Conservation (phyloP, 1,140 invertebrate genomes). For the Ostrea denselamellosa region DNA sequence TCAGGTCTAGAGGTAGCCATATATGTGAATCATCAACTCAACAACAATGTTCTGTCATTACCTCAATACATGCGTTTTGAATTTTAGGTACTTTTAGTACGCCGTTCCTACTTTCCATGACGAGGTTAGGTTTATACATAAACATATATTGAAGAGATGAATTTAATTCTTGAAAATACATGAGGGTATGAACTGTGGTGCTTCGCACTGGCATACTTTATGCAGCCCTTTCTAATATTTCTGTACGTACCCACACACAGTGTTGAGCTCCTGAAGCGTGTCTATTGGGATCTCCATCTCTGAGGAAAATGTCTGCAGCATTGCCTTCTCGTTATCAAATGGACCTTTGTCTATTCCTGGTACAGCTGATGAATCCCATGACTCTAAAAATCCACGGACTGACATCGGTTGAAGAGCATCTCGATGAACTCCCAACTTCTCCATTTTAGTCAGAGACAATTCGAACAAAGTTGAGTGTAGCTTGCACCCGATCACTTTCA, state of each 20-base stretch:
- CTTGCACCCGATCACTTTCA: neutral
- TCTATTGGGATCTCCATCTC: conserved; percentile 49
- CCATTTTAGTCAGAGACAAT: conserved; percentile 30
- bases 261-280: conserved; percentile 47
- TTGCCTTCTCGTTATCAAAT: conserved; percentile 27
- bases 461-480: neutral
- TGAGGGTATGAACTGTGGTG: too few relatives aligned
- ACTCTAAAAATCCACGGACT: conserved; percentile 49
- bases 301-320: neutral
- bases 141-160: too few relatives aligned
- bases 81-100: too few relatives aligned
- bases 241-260: conserved; percentile 52
- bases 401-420: conserved; percentile 36
- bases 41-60: too few relatives aligned
- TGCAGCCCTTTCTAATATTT: too few relatives aligned
- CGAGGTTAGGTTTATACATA: too few relatives aligned
- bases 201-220: too few relatives aligned
- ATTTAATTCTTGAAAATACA: too few relatives aligned
- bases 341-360: conserved; percentile 42
- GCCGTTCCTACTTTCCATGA: too few relatives aligned
- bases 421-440: conserved; percentile 6
- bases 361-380: conserved; percentile 51
- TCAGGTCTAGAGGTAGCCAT: too few relatives aligned
- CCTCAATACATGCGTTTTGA: too few relatives aligned
- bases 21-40: too few relatives aligned